Evolutionary conservation across 2,797 vertebrate genomes (phyloP), one percentile per base, ranked within the genome.

Genomic region (Tamandua tetradactyla): DNA sequence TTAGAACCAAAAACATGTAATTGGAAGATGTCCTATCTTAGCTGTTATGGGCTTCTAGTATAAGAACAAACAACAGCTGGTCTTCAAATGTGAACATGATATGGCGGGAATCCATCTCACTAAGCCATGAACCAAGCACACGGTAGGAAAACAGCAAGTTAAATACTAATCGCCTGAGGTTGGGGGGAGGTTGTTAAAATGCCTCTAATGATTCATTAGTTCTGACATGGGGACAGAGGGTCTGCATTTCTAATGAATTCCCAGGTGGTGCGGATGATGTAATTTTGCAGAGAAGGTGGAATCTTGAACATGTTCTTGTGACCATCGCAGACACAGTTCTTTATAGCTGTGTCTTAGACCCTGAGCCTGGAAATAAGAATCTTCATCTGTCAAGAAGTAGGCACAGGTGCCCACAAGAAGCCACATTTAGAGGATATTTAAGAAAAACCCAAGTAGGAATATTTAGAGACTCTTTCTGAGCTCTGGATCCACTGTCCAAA

Each of bases 11-110:
- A 96, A 49, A 55, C 71, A 42, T 59, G 35, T 83, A 82, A 92
- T 94, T 96, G 95, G 93, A 96, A 94, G 79, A 75, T 20, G 20
- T 93, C 88, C 94, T 79, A 89, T 91, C 95, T 94, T 96, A 86
- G 86, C 91, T 75, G 82, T 55, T 76, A 20, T 18, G 85, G 85
- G 35, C 42, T 83, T 88, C 69, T 82, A 61, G 79, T n/a, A 8
- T 30, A 94, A 93, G 94, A 96, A 94, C 66, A 97, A 97, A 96
- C 93, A 97, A 94, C 95, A 97, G 95, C 95, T 97, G 91, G 82
- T 96, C 42, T 15, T 96, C 94, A 89, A 84, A 62, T 91, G 76
- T 20, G 57, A 94, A 89, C 55, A 62, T 96, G 96, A 76, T 93
- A 52, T 68, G 89, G 96, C 37, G 1, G 32, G 30, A 66, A n/a